Evolutionary conservation across 2,113 vertebrate genomes (phyloP).

Genomic region (Casuarius casuarius): DNA sequence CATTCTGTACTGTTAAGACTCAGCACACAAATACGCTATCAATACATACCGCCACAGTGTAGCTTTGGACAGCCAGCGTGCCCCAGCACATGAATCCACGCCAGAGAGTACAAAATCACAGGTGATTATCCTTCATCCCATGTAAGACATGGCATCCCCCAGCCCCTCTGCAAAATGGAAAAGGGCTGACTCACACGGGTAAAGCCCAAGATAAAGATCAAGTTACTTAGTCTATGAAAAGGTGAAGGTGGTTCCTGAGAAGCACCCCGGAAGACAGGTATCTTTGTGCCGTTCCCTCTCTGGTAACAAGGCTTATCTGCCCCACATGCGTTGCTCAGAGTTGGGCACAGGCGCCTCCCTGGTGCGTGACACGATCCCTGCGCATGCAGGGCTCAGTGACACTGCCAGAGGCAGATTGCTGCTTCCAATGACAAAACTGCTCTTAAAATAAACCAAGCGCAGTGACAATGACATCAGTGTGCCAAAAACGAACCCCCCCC

Average conservation of each 20-base stretch:
- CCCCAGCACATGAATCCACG: not conserved
- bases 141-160: not conserved
- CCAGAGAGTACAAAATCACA: not conserved
- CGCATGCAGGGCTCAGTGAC: not conserved
- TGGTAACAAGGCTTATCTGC: not conserved
- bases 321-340: slow-evolving; percentile 1
- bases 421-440: not conserved
- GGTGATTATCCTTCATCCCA: not conserved
- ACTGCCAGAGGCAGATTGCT: not conserved
- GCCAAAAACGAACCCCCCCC: not conserved
- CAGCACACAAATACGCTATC: not conserved
- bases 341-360: not conserved
- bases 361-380: not conserved
- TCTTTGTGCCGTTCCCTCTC: not conserved
- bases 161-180: not conserved
- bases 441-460: slow-evolving; percentile 10
- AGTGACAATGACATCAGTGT: not conserved
- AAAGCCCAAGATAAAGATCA: not conserved
- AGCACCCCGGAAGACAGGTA: not conserved
- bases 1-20: not conserved
- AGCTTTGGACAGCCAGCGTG: not conserved
- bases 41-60: accelerated
- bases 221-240: not conserved
- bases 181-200: not conserved
- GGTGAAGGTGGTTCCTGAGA: not conserved